These are phyloP conservation scores for Megalopta genalis DNA, from an alignment of 1,140 invertebrate genomes.

Conservation along the genomic window DNA sequence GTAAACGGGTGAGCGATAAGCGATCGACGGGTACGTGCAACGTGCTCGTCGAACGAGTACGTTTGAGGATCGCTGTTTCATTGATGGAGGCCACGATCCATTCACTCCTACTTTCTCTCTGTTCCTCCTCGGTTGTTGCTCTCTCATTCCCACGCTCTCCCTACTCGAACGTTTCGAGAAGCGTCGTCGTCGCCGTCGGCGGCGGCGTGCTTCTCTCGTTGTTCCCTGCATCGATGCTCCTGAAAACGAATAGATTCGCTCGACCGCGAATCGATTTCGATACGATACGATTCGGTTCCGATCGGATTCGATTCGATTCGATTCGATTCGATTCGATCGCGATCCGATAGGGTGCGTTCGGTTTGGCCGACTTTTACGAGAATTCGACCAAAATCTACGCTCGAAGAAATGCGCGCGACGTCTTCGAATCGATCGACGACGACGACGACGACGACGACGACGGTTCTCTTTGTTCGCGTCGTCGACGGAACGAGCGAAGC, in stretches of 20 bases:
- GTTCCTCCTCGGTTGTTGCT: conserved; percentile 2
- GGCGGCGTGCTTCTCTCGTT: not conserved
- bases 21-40: too few species aligned
- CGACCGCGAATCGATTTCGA: too few species aligned
- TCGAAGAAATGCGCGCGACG: too few species aligned
- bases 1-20: too few species aligned
- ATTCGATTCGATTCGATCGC: too few species aligned
- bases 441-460: too few species aligned
- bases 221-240: not conserved
- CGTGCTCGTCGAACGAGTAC: not conserved
- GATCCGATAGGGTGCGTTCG: too few species aligned
- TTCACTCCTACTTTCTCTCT: conserved; percentile 58
- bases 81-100: conserved; percentile 75
- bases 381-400: too few species aligned
- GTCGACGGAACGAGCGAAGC: too few species aligned
- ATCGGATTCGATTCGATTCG: not conserved
- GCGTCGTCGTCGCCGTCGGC: not conserved
- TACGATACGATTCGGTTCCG: not conserved
- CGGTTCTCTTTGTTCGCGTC: too few species aligned
- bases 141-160: conserved; percentile 25
- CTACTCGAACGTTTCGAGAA: conserved; percentile 3
- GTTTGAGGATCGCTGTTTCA: conserved; percentile 75
- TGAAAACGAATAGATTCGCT: not conserved
- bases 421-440: too few species aligned
- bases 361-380: too few species aligned